phyloP scores from a whole-genome alignment of 2,113 vertebrate genomes.

The Leucopsar rothschildi region DNA sequence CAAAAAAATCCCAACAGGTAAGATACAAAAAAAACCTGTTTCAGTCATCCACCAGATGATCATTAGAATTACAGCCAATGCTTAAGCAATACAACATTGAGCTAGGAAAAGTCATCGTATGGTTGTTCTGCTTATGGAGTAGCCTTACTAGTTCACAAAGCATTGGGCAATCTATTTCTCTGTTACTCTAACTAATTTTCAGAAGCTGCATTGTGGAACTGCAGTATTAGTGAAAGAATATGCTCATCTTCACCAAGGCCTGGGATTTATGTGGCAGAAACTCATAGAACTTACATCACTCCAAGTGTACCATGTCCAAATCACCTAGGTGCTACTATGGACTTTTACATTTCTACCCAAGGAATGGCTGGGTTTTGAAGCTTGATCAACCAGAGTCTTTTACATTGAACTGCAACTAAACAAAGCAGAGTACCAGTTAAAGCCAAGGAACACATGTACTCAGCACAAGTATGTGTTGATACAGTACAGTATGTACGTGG shows the following conservation, averaged over 20 bases:
- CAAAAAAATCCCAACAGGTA: not conserved
- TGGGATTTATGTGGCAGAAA: conserved; percentile 12
- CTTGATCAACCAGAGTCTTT: conserved; percentile 41
- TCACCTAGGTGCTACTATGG: not conserved
- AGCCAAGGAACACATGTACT: conserved; percentile 45
- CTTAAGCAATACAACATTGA: conserved; percentile 21
- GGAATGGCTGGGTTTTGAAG: conserved; percentile 5
- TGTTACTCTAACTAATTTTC: conserved; percentile 3
- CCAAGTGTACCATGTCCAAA: not conserved
- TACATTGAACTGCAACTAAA: conserved; percentile 41
- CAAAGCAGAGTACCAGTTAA: conserved; percentile 55
- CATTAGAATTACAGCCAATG: conserved; percentile 23
- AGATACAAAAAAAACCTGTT: not conserved
- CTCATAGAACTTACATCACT: not conserved
- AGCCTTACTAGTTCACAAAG: conserved; percentile 36
- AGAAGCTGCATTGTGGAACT: conserved; percentile 49
- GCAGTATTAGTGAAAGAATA: not conserved
- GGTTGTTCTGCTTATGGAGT: conserved; percentile 24
- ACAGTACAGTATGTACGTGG: conserved; percentile 14
- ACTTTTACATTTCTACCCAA: conserved; percentile 1
- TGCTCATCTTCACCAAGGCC: conserved; percentile 25
- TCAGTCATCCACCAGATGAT: conserved; percentile 6
- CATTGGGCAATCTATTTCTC: not conserved
- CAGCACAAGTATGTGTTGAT: conserved; percentile 47
- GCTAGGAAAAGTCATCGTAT: not conserved